phyloP scores from a whole-genome alignment of 1,140 invertebrate genomes.

The Trissolcus basalis region DNA sequence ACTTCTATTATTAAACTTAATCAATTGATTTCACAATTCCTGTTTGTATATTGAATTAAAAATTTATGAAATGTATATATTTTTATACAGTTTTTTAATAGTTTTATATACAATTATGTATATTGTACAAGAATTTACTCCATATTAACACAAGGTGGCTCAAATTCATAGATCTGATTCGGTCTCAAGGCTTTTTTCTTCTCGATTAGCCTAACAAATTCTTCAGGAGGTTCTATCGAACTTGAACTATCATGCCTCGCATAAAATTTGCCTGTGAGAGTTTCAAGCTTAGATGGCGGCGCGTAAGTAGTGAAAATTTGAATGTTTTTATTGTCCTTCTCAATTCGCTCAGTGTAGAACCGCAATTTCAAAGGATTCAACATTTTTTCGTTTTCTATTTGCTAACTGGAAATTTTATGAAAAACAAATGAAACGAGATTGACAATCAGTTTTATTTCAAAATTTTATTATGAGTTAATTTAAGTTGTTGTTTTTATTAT shows the following conservation, averaged over 20 bases:
- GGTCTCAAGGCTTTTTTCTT: slow-evolving; percentile 46
- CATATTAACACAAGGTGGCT: slow-evolving; percentile 66
- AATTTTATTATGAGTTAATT: too few species aligned
- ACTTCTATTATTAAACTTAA: too few species aligned
- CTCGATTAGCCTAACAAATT: slow-evolving; percentile 64
- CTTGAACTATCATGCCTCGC: slow-evolving; percentile 63
- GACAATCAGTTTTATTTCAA: too few species aligned
- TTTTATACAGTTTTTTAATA: too few species aligned
- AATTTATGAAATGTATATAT: too few species aligned
- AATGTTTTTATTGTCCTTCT: slow-evolving; percentile 29
- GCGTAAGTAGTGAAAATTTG: slow-evolving; percentile 17
- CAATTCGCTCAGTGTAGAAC: slow-evolving; percentile 17
- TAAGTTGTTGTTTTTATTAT: too few species aligned
- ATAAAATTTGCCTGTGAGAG: slow-evolving; percentile 65
- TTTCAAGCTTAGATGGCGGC: slow-evolving; percentile 16
- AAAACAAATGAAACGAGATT: too few species aligned
- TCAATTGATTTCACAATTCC: too few species aligned
- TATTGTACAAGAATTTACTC: slow-evolving; percentile 55
- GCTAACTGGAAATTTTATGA: too few species aligned
- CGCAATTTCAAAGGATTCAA: slow-evolving; percentile 17
- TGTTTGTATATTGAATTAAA: too few species aligned
- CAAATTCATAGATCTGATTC: slow-evolving; percentile 62
- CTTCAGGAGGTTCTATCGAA: slow-evolving; percentile 36
- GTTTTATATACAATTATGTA: background rate
- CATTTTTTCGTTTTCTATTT: slow-evolving; percentile 4